Base-by-base conservation (phyloP, 1,140 invertebrate species). In the Leptinotarsa undecemlineata region DNA sequence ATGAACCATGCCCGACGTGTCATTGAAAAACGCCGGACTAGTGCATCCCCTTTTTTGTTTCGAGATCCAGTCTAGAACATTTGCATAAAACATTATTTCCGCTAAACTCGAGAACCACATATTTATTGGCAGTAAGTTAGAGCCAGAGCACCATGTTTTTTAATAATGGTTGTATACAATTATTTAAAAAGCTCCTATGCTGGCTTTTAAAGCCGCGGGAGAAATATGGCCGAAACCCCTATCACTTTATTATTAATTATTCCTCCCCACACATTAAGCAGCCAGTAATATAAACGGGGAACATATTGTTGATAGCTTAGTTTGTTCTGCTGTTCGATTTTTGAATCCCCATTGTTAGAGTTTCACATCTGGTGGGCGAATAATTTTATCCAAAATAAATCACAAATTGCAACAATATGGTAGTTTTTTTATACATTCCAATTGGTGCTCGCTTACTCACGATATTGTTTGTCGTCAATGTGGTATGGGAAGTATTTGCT, bases 231-330 rank as follows among this genome's bases (percentile, higher is more conserved):
- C 51, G 15, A 57, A 57, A 57, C 51, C 51, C 51, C 51, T 57
- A 57, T 57, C 51, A 57, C 51, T 57, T 57, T 57, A 57, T 57
- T 57, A 57, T 57, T 57, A 57, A 57, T 57, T 57, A 57, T 57
- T 57, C 51, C 51, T 57, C 51, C 51, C 51, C 51, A 57, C 6
- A 57, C 51, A 57, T 57, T 57, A 57, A 15, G 51, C 51, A 14
- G 51, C n/a, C n/a, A 19, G n/a, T 17, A 17, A 17, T 57, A 17
- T 19, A 57, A 19, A 15, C 51, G 51, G 17, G 51, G 15, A 42
- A 42, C 33, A 2, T 3, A 42, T 0, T 42, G 33, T 8, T 42
- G 33, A 42, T 42, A 42, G 33, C 8, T 42, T 42, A 42, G 8
- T 42, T 8, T 42, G 33, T 42, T 42, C 8, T 42, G 8, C 8